Conservation (phyloP, 2,888 invertebrate genomes). For the Chelonus formosanus region DNA sequence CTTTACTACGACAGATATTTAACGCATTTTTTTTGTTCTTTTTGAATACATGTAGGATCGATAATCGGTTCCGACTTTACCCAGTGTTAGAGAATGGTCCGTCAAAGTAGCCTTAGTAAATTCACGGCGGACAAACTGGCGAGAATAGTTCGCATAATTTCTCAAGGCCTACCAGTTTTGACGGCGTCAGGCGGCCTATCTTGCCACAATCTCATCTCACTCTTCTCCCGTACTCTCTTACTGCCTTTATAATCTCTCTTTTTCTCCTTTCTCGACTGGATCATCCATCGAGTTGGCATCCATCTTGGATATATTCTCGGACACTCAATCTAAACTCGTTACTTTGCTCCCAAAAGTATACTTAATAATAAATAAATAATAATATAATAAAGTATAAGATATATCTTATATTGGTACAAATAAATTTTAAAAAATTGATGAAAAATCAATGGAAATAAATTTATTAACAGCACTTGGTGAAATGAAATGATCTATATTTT, state of each 20-base stretch:
- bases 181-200: conserved; percentile 60
- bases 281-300: not conserved
- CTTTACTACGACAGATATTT: not conserved
- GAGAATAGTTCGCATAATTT: conserved; percentile 64
- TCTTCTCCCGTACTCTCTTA: conserved; percentile 22
- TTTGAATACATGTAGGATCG: too few species aligned
- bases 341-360: not conserved
- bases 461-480: too few species aligned
- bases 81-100: not conserved
- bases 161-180: conserved; percentile 65
- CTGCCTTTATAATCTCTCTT: not conserved
- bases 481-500: too few species aligned
- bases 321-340: not conserved
- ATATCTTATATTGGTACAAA: too few species aligned
- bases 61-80: too few species aligned
- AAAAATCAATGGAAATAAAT: too few species aligned
- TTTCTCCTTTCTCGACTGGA: conserved; percentile 8
- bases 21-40: too few species aligned
- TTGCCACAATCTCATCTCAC: conserved; percentile 62
- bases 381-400: too few species aligned
- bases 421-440: too few species aligned
- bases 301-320: not conserved
- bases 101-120: conserved; percentile 48
- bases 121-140: conserved; percentile 58
- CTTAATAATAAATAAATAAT: too few species aligned